These are phyloP conservation scores for Eudemis profundana DNA, from an alignment of 2,888 invertebrate species.

Conservation along the genomic window DNA sequence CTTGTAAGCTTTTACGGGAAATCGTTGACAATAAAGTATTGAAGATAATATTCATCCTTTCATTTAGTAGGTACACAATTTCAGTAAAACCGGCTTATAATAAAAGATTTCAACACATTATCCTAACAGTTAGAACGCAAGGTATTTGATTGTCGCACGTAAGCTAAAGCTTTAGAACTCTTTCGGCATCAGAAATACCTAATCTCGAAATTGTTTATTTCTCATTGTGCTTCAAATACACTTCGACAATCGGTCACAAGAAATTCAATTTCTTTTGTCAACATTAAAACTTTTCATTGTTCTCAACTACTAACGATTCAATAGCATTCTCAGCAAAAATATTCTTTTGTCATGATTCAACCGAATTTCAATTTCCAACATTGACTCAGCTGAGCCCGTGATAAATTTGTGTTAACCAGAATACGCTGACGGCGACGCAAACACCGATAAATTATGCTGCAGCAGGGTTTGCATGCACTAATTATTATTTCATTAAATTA, in stretches of 20 bases:
- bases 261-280: neutral
- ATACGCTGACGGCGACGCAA: conserved; percentile 56
- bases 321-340: conserved; percentile 28
- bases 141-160: no score
- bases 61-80: no score
- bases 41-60: no score
- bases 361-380: conserved; percentile 40
- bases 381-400: conserved; percentile 41
- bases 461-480: conserved; percentile 39
- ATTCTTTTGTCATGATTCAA: conserved; percentile 36
- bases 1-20: no score
- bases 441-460: conserved; percentile 47
- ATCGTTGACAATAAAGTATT: no score
- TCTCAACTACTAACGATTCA: conserved; percentile 17
- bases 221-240: neutral
- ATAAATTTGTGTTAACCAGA: conserved; percentile 55
- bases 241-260: neutral
- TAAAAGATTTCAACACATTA: no score
- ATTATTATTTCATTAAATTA: conserved; percentile 44
- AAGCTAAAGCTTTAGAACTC: no score
- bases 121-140: no score
- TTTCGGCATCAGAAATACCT: no score
- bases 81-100: no score
- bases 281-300: conserved; percentile 17
- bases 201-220: neutral